phyloP scores from a whole-genome alignment of 2,113 vertebrate genomes.

The Oryctolagus cuniculus region mOryCun1.1 NC_091435.1:42179501-42180000 shows the following conservation, averaged over 20 bases:
- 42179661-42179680: background rate
- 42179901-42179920: too few relatives aligned
- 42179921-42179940: background rate
- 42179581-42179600: background rate
- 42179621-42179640: background rate
- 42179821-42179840: conserved; percentile 34
- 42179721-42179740: background rate
- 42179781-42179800: background rate
- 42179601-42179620: background rate
- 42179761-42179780: background rate
- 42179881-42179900: background rate
- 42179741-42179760: background rate
- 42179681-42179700: background rate
- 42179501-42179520: background rate
- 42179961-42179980: background rate
- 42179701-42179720: background rate
- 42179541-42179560: background rate
- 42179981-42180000: background rate
- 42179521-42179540: background rate
- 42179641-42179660: background rate
- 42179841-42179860: background rate
- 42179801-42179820: background rate
- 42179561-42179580: background rate
- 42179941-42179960: background rate
- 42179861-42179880: background rate